These are phyloP conservation scores for Brachionus rubens DNA, from an alignment of 1,140 invertebrate species.

Conservation along the genomic window DNA sequence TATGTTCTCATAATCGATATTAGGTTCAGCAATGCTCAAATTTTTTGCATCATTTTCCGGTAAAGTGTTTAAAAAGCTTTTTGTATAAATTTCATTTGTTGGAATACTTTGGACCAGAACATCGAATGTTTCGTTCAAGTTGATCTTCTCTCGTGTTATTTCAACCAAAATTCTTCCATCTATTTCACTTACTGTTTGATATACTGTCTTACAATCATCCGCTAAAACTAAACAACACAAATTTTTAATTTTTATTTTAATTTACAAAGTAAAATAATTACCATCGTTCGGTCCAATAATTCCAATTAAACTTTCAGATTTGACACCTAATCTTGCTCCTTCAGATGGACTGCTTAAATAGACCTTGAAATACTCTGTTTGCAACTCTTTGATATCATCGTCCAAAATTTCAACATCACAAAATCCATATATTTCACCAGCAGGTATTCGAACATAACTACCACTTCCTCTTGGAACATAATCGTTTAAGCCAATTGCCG, in stretches of 20 bases:
- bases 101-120: slow-evolving; percentile 18
- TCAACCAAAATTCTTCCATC: not conserved
- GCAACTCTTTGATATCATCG: slow-evolving; percentile 13
- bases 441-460: not conserved
- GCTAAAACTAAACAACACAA: not conserved
- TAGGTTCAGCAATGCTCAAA: slow-evolving; percentile 4
- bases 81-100: slow-evolving; percentile 28
- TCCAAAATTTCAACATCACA: slow-evolving; percentile 38
- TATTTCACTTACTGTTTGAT: slow-evolving; percentile 6
- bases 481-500: not conserved
- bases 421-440: slow-evolving; percentile 15
- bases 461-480: not conserved
- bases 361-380: slow-evolving; percentile 20
- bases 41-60: not conserved
- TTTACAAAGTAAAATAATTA: not conserved
- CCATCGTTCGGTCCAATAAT: slow-evolving; percentile 25
- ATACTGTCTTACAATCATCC: not conserved
- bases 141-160: slow-evolving; percentile 9
- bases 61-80: not conserved
- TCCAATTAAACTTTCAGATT: not conserved
- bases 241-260: not conserved
- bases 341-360: not conserved
- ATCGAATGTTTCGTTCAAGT: not conserved
- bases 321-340: not conserved
- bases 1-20: not conserved